phyloP scores from a whole-genome alignment of 2,888 invertebrate genomes.

The Leptopilina syphax region DNA sequence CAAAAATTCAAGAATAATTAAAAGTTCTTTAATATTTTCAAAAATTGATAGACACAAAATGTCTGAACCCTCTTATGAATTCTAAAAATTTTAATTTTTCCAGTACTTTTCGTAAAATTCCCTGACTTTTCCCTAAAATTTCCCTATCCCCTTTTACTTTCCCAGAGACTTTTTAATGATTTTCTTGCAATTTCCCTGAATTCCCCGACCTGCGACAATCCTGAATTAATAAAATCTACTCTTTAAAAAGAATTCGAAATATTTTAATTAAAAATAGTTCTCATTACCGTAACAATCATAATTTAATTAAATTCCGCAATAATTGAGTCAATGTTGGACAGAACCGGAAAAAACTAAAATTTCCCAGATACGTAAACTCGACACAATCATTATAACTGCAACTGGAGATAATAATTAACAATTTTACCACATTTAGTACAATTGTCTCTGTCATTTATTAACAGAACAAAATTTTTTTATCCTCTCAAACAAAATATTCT shows the following conservation, averaged over 20 bases:
- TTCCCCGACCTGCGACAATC: too few species aligned
- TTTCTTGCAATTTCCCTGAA: too few species aligned
- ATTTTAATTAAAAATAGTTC: background rate
- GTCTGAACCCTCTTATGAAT: too few species aligned
- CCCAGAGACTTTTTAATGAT: too few species aligned
- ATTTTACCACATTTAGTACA: background rate
- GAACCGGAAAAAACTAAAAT: conserved; percentile 3
- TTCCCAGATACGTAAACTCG: conserved; percentile 23
- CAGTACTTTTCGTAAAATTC: too few species aligned
- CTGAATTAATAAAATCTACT: background rate
- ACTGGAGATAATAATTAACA: background rate
- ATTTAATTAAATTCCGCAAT: background rate
- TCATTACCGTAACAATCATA: background rate
- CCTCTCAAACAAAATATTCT: too few species aligned
- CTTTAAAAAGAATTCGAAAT: background rate
- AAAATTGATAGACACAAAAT: too few species aligned
- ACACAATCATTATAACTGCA: conserved; percentile 24
- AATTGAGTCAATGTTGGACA: background rate
- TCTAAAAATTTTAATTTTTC: too few species aligned
- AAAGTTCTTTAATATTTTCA: too few species aligned
- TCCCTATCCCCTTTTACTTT: too few species aligned
- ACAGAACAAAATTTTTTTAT: background rate
- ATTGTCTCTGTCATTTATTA: background rate
- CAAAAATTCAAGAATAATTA: too few species aligned
- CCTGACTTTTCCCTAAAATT: too few species aligned